Percentiles rank a stretch among this genome's conserved stretches.
These are phyloP conservation scores for Trochalopteron elliotii DNA, from an alignment of 2,113 vertebrate species.

Conservation along the genomic window DNA sequence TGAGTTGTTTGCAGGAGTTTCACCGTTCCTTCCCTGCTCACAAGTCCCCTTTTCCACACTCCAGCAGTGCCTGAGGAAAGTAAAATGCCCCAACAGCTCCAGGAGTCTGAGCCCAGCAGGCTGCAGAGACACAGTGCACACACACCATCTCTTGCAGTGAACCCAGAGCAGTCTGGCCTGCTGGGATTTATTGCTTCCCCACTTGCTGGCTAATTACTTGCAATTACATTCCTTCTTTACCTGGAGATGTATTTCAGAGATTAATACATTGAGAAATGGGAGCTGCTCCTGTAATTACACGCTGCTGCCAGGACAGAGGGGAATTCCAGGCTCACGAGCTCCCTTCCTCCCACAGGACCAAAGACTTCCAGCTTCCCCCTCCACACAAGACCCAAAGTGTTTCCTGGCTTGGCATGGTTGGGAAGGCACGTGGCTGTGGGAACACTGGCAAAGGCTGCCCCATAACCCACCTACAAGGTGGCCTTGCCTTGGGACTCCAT, in stretches of 20 bases:
- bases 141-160: background rate
- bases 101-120: background rate
- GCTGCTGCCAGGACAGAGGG: background rate
- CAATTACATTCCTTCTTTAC: background rate
- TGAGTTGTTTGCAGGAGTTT: background rate
- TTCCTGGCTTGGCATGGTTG: background rate
- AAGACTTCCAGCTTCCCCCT: background rate
- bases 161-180: background rate
- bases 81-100: background rate
- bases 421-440: background rate
- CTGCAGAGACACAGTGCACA: rapidly evolving
- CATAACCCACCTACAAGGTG: too few species aligned
- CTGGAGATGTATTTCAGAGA: background rate
- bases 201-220: background rate
- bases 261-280: background rate
- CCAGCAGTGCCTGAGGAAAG: background rate
- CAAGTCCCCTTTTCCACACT: background rate
- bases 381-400: background rate
- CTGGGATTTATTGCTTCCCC: background rate
- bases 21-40: background rate
- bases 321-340: background rate
- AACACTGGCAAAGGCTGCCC: background rate
- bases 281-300: background rate
- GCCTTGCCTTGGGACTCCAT: background rate
- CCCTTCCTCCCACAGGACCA: background rate